Evolutionary conservation across 2,797 vertebrate species (phyloP).

Genomic region (Bufotes viridis): DNA sequence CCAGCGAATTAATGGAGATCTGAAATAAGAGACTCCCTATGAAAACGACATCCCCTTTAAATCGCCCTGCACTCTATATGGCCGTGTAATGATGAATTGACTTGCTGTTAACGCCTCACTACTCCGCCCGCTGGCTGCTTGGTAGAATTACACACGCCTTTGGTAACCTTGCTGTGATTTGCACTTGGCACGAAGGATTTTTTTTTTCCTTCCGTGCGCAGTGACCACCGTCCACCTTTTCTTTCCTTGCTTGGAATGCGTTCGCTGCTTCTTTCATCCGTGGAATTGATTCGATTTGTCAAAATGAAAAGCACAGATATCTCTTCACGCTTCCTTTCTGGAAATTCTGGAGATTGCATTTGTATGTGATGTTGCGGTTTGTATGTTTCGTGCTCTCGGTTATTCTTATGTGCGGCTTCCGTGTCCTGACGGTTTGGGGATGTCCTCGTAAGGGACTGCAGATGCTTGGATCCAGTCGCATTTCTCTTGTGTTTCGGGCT

Average conservation of each 20-base stretch:
- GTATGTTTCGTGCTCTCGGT: background rate
- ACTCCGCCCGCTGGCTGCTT: background rate
- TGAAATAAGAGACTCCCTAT: too few species aligned
- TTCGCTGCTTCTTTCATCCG: background rate
- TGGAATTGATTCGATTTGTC: background rate
- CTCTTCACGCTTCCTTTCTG: background rate
- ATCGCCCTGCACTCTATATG: too few species aligned
- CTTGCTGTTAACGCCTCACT: background rate
- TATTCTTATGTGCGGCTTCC: background rate
- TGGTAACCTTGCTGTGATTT: constrained; percentile 31
- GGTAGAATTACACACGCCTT: background rate
- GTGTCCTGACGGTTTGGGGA: background rate
- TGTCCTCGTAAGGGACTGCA: constrained; percentile 8
- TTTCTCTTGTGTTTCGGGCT: background rate
- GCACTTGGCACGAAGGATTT: background rate
- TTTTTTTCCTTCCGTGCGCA: background rate
- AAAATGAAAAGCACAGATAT: background rate
- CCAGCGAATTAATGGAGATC: too few species aligned
- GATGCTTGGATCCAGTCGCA: background rate
- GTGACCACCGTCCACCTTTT: constrained; percentile 7
- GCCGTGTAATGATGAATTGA: background rate
- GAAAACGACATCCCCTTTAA: too few species aligned
- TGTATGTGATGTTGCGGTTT: constrained; percentile 12
- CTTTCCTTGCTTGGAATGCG: background rate
- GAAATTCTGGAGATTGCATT: background rate